Evolutionary conservation across 2,113 vertebrate species (phyloP).

Genomic region (Acrocephalus kingi): DNA sequence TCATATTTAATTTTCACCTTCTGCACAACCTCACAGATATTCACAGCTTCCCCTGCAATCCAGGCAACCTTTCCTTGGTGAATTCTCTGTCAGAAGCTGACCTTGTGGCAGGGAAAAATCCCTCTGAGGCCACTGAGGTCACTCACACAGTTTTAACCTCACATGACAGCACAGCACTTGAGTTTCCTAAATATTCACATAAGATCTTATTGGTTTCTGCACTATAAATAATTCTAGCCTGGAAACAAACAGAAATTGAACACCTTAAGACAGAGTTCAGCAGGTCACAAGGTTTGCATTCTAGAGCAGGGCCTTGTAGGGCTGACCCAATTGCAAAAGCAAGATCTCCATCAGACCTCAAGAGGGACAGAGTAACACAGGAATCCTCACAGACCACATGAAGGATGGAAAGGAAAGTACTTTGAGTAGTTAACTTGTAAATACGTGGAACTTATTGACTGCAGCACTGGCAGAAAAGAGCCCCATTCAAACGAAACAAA

Average conservation of each 20-base stretch:
- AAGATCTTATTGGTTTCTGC: background rate
- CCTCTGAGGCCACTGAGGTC: background rate
- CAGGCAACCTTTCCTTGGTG: background rate
- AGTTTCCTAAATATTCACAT: background rate
- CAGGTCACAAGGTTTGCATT: background rate
- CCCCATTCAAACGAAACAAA: background rate
- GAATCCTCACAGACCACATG: background rate
- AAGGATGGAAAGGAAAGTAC: background rate
- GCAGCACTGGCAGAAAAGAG: background rate
- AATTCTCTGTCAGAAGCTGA: background rate
- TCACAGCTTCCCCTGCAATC: background rate
- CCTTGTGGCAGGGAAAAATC: background rate
- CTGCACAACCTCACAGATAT: background rate
- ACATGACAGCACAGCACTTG: background rate
- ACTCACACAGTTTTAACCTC: background rate
- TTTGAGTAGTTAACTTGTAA: background rate
- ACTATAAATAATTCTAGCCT: background rate
- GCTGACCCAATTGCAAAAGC: background rate
- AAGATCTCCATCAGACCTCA: background rate
- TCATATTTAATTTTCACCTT: background rate
- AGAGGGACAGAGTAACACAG: background rate
- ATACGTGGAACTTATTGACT: background rate
- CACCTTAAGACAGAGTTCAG: background rate
- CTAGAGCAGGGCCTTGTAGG: background rate
- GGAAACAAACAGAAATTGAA: background rate